Evolutionary conservation across 1,140 invertebrate species (phyloP).

Genomic region (Philotrypesis tridentata): DNA sequence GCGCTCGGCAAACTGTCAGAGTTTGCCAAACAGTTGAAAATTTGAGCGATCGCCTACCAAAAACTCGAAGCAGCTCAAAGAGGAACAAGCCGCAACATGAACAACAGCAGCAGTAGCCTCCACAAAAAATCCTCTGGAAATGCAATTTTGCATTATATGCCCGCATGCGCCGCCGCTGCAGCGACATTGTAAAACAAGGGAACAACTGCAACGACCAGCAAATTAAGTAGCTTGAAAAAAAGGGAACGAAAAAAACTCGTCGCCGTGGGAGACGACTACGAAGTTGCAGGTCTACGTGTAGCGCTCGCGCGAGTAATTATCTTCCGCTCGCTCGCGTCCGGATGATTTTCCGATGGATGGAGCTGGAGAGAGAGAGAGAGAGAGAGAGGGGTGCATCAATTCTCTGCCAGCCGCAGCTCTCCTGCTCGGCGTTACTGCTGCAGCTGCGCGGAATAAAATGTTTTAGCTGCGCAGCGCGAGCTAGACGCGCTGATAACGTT

Average conservation of each 20-base stretch:
- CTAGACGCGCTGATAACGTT: constrained; percentile 1
- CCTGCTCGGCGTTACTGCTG: too few relatives aligned
- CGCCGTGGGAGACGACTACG: neutral
- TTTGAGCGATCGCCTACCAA: too few relatives aligned
- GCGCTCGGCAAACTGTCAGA: too few relatives aligned
- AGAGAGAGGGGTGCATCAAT: constrained; percentile 8
- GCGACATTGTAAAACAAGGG: neutral
- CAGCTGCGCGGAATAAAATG: constrained; percentile 4
- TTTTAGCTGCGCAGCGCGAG: neutral
- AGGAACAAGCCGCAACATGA: neutral
- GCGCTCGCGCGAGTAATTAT: constrained; percentile 4
- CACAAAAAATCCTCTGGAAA: neutral
- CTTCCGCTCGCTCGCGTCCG: neutral
- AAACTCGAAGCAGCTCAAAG: too few relatives aligned
- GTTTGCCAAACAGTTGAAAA: too few relatives aligned
- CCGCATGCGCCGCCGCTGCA: too few relatives aligned
- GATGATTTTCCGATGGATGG: constrained; percentile 15
- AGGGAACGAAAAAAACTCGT: neutral
- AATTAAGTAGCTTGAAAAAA: neutral
- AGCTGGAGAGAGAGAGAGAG: constrained; percentile 5
- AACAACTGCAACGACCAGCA: neutral
- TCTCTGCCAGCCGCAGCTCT: constrained; percentile 2
- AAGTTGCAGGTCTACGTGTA: neutral
- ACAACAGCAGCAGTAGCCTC: neutral
- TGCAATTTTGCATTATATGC: neutral